Evolutionary conservation across 2,888 invertebrate genomes (phyloP).

Genomic region (Pediacus dermestoides): DNA sequence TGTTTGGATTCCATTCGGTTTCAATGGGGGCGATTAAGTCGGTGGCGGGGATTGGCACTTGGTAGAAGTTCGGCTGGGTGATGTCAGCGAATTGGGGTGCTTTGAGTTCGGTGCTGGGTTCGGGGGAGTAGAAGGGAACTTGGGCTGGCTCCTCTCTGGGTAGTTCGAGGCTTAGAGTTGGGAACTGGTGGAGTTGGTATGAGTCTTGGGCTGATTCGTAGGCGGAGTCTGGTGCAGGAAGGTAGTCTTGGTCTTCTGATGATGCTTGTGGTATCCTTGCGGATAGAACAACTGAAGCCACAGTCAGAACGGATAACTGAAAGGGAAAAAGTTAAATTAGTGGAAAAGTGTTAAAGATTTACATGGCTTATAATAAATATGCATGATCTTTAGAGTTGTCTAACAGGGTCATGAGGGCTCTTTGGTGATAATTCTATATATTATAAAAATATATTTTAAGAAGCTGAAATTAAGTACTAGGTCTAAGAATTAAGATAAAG

Average conservation of each 20-base stretch:
- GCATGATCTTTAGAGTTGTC: no score
- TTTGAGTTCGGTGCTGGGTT: conserved; percentile 34
- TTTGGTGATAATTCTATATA: no score
- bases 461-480: no score
- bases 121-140: conserved; percentile 41
- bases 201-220: conserved; percentile 20
- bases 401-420: no score
- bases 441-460: no score
- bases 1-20: conserved; percentile 47
- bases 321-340: conserved; percentile 12
- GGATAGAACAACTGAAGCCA: neutral
- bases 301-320: neutral
- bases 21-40: conserved; percentile 51
- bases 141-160: conserved; percentile 36
- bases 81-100: conserved; percentile 33
- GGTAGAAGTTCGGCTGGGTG: conserved; percentile 30
- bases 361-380: no score
- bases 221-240: conserved; percentile 18
- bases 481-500: no score
- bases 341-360: neutral
- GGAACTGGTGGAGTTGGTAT: conserved; percentile 21
- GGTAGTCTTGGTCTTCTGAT: conserved; percentile 21
- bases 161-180: conserved; percentile 36
- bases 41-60: conserved; percentile 48
- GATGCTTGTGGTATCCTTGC: neutral